phyloP scores from a whole-genome alignment of 2,888 invertebrate genomes.

The Euplagia quadripunctaria region DNA sequence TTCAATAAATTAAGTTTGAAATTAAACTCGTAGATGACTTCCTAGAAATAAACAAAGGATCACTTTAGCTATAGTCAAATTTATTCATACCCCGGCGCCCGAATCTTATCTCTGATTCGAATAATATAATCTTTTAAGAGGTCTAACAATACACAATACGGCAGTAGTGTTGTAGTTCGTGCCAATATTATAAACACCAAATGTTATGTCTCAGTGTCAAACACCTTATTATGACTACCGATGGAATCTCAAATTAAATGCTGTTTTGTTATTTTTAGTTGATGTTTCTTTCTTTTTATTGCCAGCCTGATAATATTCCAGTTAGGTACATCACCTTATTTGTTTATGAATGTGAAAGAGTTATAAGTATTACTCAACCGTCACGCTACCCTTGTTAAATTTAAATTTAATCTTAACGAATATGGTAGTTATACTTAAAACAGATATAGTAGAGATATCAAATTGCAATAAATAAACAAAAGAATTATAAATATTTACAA shows the following conservation, averaged over 20 bases:
- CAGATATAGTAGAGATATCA: too few relatives aligned
- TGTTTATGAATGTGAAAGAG: background rate
- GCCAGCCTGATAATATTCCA: background rate
- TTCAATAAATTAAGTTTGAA: constrained; percentile 1
- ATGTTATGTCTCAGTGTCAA: constrained; percentile 66
- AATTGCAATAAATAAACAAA: too few relatives aligned
- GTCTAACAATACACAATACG: constrained; percentile 62
- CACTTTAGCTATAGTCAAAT: constrained; percentile 6
- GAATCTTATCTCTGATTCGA: constrained; percentile 42
- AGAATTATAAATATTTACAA: too few relatives aligned
- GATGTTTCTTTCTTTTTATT: constrained; percentile 5
- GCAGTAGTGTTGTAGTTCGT: constrained; percentile 52
- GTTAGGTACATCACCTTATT: background rate
- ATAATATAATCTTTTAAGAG: constrained; percentile 47
- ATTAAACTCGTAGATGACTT: constrained; percentile 21
- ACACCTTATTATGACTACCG: constrained; percentile 62
- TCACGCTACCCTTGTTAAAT: too few relatives aligned
- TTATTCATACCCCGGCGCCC: constrained; percentile 34
- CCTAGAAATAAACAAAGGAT: constrained; percentile 28
- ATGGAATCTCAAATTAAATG: constrained; percentile 35
- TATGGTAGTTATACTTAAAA: too few relatives aligned
- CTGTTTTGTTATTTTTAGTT: constrained; percentile 20
- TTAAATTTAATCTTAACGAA: too few relatives aligned
- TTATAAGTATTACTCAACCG: too few relatives aligned
- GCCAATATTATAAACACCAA: constrained; percentile 59